A percentile compares a stretch with the other conserved stretches of the same genome.
These are phyloP conservation scores for Ranitomeya variabilis DNA, from an alignment of 2,113 vertebrate species.

Conservation along the genomic window DNA sequence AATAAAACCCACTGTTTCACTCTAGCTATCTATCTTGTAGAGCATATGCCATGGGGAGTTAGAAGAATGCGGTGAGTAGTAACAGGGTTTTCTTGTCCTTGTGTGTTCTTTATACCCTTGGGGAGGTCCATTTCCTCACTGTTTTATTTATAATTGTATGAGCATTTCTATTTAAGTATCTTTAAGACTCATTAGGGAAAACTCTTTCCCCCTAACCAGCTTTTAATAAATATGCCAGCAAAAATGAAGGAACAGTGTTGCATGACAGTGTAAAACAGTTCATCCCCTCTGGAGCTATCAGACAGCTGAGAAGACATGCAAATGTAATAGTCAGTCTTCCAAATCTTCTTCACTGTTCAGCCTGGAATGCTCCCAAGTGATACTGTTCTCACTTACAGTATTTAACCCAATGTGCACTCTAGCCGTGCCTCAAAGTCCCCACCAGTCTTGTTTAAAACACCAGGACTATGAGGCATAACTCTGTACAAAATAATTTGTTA, in stretches of 20 bases:
- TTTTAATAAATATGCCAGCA: slow-evolving; percentile 42
- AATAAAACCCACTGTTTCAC: neutral
- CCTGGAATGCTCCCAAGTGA: slow-evolving; percentile 49
- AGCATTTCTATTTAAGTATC: neutral
- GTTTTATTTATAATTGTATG: slow-evolving; percentile 54
- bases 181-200: slow-evolving; percentile 58
- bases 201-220: slow-evolving; percentile 46
- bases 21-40: neutral
- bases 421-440: slow-evolving; percentile 9
- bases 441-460: neutral
- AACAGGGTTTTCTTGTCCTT: neutral
- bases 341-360: slow-evolving; percentile 55
- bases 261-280: slow-evolving; percentile 61
- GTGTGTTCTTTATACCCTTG: neutral
- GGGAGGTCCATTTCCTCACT: neutral
- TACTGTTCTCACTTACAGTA: slow-evolving; percentile 22
- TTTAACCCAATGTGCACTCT: slow-evolving; percentile 25
- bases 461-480: neutral
- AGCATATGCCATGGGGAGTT: neutral
- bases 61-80: neutral
- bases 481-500: slow-evolving; percentile 13
- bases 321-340: slow-evolving; percentile 58
- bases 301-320: slow-evolving; percentile 59
- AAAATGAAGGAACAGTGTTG: slow-evolving; percentile 42
- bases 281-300: slow-evolving; percentile 56